Base-by-base conservation (phyloP, 2,113 vertebrate species). In the Rattus norvegicus region DNA sequence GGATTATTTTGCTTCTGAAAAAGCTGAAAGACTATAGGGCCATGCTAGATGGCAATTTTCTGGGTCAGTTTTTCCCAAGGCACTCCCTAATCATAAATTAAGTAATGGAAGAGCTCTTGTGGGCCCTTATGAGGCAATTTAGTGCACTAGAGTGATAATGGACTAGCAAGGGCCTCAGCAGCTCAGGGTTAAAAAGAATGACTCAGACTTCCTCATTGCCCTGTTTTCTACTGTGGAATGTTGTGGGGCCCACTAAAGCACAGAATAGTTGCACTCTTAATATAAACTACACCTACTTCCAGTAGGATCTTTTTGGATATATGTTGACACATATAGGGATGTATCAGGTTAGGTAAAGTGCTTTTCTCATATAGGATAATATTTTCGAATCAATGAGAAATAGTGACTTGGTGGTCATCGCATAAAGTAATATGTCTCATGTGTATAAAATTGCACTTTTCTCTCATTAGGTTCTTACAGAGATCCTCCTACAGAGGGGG, bases 41-140 rank as follows among this genome's bases (percentile, higher is more conserved):
- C 63, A 59, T 39, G 12, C 10, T 83, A 52, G 93, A 59, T 91
- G 65, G 49, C n/a, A 86, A 24, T 84, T 97, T 96, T 95, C 89
- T 90, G 91, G 67, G 77, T 95, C 79, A 87, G 1, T 90, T 95
- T 97, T 91, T 59, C 89, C 86, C 67, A 70, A 33, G 77, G n/a
- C 14, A 89, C 13, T 96, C 56, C 84, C 67, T 91, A 56, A 84
- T 86, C 59, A n/a, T 96, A 93, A 96, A 85, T 93, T 79, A 80
- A 94, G 80, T 75, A 72, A 65, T 77, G 80, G 67, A 85, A 88
- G 76, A 86, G 49, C 67, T 89, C 91, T 95, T 65, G 1, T 87
- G 89, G 86, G 81, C 67, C 61, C 87, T 86, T 75, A 83, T 7
- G 80, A 75, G 95, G 63, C 92, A 52, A 26, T 72, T 96, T 70